phyloP scores from a whole-genome alignment of 2,797 vertebrate species.

The Nannoperca obscura region DNA sequence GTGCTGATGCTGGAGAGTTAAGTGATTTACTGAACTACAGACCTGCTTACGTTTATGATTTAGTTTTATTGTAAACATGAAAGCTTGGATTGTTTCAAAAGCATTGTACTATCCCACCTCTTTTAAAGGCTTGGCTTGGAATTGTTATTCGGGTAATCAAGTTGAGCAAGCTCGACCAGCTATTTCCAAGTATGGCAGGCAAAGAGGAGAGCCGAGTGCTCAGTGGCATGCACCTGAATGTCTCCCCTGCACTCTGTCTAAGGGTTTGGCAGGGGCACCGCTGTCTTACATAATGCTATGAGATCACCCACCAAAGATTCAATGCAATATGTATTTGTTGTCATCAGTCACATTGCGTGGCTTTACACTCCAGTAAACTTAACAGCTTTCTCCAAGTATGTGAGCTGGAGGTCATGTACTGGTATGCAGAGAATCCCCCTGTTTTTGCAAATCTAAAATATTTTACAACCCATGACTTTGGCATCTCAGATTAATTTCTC shows the following conservation, averaged over 20 bases:
- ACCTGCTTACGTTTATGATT: slow-evolving; percentile 15
- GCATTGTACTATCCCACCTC: slow-evolving; percentile 9
- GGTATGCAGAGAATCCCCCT: slow-evolving; percentile 5
- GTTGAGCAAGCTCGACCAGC: slow-evolving; percentile 45
- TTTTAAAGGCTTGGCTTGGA: slow-evolving; percentile 45
- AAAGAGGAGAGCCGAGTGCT: slow-evolving; percentile 64
- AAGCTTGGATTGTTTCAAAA: slow-evolving; percentile 43
- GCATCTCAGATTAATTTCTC: slow-evolving; percentile 32
- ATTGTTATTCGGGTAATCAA: slow-evolving; percentile 56
- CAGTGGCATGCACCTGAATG: slow-evolving; percentile 72
- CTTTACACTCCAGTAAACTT: slow-evolving; percentile 43
- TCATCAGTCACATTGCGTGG: slow-evolving; percentile 43
- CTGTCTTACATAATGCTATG: slow-evolving; percentile 76
- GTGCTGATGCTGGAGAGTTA: slow-evolving; percentile 1
- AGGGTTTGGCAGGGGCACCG: slow-evolving; percentile 58
- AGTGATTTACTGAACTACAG: slow-evolving; percentile 8
- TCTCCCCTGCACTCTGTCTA: slow-evolving; percentile 59
- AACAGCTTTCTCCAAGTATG: slow-evolving; percentile 33
- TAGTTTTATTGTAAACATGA: slow-evolving; percentile 41
- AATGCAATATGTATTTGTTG: slow-evolving; percentile 63
- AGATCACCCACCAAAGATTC: slow-evolving; percentile 66
- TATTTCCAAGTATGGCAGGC: slow-evolving; percentile 75
- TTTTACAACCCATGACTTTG: slow-evolving; percentile 32
- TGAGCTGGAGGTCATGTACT: slow-evolving; percentile 13
- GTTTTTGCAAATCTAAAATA: slow-evolving; percentile 24